These are phyloP conservation scores for Gambusia yucatana DNA, from an alignment of 2,797 vertebrate genomes.

Conservation along the genomic window DNA sequence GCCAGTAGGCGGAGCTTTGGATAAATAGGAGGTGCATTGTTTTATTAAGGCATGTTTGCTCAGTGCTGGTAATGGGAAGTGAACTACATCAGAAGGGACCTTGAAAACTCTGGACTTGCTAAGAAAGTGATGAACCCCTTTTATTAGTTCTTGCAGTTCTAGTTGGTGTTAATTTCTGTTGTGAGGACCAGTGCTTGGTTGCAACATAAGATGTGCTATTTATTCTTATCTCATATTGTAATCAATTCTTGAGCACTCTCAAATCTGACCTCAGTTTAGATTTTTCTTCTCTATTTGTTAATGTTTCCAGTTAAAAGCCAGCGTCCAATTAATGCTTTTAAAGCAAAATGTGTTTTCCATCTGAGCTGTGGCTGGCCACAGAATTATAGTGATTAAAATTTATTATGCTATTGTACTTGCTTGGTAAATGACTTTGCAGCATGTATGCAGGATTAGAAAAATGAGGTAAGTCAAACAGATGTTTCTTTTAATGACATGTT, in stretches of 20 bases:
- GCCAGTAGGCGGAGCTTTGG: too few relatives aligned
- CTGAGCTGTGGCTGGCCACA: constrained; percentile 29
- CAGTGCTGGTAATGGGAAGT: background rate
- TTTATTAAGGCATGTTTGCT: background rate
- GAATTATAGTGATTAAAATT: constrained; percentile 57
- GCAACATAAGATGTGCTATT: background rate
- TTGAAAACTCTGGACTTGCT: background rate
- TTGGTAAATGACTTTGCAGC: constrained; percentile 25
- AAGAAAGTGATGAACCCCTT: background rate
- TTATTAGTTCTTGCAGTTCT: background rate
- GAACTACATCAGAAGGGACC: background rate
- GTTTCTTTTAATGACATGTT: constrained; percentile 45
- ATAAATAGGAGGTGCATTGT: background rate
- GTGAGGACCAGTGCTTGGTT: background rate
- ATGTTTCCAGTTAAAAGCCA: constrained; percentile 43
- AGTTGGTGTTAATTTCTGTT: background rate
- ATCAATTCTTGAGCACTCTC: background rate
- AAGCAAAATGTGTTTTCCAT: constrained; percentile 53
- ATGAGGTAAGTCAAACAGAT: constrained; percentile 51
- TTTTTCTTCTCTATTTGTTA: constrained; percentile 18
- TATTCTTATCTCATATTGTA: background rate
- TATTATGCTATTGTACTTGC: constrained; percentile 41
- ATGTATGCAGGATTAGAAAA: constrained; percentile 42
- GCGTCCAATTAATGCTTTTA: constrained; percentile 45
- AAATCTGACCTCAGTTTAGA: constrained; percentile 26